These are phyloP conservation scores for Hydrolagus affinis DNA, from an alignment of 2,113 vertebrate species.

Conservation along the genomic window DNA sequence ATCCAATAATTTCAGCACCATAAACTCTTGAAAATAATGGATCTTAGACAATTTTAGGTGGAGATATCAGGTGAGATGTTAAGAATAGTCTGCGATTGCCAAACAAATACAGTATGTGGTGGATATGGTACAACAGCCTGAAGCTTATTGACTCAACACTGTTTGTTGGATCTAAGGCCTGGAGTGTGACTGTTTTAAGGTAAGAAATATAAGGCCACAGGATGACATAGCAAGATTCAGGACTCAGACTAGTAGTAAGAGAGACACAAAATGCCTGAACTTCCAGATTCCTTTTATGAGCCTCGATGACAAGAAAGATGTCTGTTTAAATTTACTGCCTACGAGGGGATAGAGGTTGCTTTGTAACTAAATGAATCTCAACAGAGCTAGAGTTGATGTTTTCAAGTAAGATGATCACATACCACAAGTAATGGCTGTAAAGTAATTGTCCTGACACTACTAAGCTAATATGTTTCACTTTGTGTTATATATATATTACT, in stretches of 20 bases:
- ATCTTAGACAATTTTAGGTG: not conserved
- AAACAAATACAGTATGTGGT: not conserved
- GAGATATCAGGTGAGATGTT: not conserved
- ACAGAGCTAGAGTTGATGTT: no score
- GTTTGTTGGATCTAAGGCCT: not conserved
- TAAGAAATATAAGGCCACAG: not conserved
- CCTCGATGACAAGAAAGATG: not conserved
- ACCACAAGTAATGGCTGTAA: not conserved
- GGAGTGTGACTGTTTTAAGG: not conserved
- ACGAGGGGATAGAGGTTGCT: not conserved
- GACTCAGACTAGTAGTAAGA: not conserved
- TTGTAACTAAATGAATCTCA: not conserved
- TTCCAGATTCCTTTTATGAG: not conserved
- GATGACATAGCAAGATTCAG: not conserved
- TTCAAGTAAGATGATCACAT: not conserved
- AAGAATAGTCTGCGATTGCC: not conserved
- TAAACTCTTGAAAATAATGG: conserved; percentile 2
- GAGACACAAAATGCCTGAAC: not conserved
- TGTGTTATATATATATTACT: not conserved
- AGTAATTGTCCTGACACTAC: not conserved
- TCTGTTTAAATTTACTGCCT: not conserved
- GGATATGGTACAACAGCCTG: not conserved
- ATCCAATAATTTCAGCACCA: conserved; percentile 30
- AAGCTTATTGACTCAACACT: not conserved
- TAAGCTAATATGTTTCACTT: not conserved